These are phyloP conservation scores for Acropora yongei DNA, from an alignment of 64 coral and sea anemone genomes.

Conservation along the genomic window DNA sequence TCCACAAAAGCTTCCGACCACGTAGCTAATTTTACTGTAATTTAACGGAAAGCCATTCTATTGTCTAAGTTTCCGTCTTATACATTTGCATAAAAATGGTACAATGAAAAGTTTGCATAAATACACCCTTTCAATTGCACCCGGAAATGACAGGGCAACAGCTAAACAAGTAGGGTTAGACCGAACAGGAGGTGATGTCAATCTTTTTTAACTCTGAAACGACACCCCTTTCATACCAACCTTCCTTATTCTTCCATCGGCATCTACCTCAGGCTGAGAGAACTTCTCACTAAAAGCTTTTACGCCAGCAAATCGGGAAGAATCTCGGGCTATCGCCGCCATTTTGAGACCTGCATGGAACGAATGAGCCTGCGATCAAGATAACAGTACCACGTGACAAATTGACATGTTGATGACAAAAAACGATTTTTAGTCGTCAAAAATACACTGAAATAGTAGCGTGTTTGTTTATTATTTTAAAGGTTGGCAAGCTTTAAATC, in stretches of 20 bases:
- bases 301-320: constrained; percentile 87
- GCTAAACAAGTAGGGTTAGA: not conserved
- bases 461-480: constrained; percentile 22
- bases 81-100: not conserved
- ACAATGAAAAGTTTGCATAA: too few relatives aligned
- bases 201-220: not conserved
- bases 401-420: not conserved
- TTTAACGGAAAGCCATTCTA: not conserved
- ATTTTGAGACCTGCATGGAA: constrained; percentile 51
- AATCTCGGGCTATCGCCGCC: constrained; percentile 65
- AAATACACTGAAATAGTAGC: constrained; percentile 22
- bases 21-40: not conserved
- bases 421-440: not conserved
- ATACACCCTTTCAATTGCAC: not conserved
- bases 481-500: constrained; percentile 10
- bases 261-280: constrained; percentile 91
- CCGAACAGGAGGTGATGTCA: not conserved
- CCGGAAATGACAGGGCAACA: constrained; percentile 16
- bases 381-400: constrained; percentile 55
- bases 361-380: constrained; percentile 64
- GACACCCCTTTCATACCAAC: not conserved
- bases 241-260: constrained; percentile 89
- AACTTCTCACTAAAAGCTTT: constrained; percentile 96
- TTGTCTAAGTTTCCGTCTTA: not conserved
- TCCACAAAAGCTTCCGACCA: not conserved